Conservation (phyloP, 30 jellyfish, hydroid and myxozoan genomes). For the Nemopilema nomurai region DNA sequence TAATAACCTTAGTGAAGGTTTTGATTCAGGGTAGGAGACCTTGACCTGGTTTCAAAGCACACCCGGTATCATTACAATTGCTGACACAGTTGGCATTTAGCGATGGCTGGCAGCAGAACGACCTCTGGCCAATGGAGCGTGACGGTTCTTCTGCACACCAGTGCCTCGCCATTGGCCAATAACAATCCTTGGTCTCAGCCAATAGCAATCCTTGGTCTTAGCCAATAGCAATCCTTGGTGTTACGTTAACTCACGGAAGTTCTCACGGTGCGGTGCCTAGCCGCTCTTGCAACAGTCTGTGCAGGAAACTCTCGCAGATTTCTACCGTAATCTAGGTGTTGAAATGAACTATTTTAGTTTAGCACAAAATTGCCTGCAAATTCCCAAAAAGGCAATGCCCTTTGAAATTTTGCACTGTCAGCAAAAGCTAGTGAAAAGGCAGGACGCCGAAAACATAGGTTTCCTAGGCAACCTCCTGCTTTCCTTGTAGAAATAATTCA, state of each 20-base stretch:
- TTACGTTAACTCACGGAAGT: neutral
- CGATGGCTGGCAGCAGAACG: neutral
- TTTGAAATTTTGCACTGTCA: too few relatives aligned
- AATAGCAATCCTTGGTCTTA: neutral
- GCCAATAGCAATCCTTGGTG: neutral
- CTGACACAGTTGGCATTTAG: neutral
- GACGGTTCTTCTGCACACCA: neutral
- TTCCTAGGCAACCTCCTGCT: too few relatives aligned
- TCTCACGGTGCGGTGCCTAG: neutral
- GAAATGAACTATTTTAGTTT: too few relatives aligned
- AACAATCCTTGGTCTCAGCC: neutral
- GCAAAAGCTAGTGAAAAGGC: too few relatives aligned
- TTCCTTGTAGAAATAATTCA: too few relatives aligned
- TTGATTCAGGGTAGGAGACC: neutral
- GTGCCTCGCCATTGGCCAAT: neutral
- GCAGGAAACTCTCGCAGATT: too few relatives aligned
- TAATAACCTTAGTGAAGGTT: neutral
- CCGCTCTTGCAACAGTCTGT: too few relatives aligned
- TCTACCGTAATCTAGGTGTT: too few relatives aligned
- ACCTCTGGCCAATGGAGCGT: neutral
- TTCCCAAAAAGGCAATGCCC: too few relatives aligned
- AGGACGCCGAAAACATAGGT: too few relatives aligned
- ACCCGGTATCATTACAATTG: neutral
- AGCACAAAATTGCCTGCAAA: too few relatives aligned
- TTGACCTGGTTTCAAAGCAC: neutral